Percentiles rank a stretch among this genome's conserved stretches.
phyloP scores from a whole-genome alignment of 2,797 vertebrate genomes.

The Sebastes nivosus region DNA sequence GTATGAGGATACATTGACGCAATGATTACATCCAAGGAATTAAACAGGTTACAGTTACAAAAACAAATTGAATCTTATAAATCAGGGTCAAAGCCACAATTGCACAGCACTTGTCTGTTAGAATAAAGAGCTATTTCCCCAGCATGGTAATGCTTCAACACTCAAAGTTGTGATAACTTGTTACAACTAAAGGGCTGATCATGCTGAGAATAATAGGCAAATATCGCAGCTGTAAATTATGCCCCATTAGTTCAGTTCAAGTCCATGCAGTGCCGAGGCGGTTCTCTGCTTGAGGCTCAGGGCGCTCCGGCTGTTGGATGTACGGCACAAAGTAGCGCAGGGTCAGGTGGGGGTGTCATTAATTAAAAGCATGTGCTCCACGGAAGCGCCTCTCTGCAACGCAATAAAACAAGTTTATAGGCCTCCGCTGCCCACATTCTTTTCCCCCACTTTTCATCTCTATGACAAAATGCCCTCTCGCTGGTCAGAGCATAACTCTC shows the following conservation, averaged over 20 bases:
- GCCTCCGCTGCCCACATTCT: conserved; percentile 72
- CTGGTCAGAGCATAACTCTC: conserved; percentile 76
- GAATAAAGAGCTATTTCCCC: conserved; percentile 15
- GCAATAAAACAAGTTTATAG: conserved; percentile 84
- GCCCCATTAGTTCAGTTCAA: conserved; percentile 34
- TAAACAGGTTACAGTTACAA: background rate
- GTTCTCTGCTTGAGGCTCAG: conserved; percentile 12
- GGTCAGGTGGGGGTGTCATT: conserved; percentile 70
- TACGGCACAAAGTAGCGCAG: conserved; percentile 26
- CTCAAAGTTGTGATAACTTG: conserved; percentile 27
- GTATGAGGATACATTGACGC: no score
- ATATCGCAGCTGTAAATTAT: conserved; percentile 26
- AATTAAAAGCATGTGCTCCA: conserved; percentile 80
- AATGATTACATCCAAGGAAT: background rate
- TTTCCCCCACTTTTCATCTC: conserved; percentile 78
- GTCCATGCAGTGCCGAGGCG: background rate
- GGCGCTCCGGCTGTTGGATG: conserved; percentile 1
- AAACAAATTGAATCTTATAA: background rate
- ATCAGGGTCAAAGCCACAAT: conserved; percentile 17
- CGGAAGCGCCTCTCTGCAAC: conserved; percentile 66
- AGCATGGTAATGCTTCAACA: background rate
- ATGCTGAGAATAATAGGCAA: conserved; percentile 27
- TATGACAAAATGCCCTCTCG: conserved; percentile 80
- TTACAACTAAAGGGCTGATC: conserved; percentile 18
- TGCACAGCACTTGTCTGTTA: conserved; percentile 14